Conservation (phyloP, 2,888 invertebrate species). For the Drosophila anomalata region DNA sequence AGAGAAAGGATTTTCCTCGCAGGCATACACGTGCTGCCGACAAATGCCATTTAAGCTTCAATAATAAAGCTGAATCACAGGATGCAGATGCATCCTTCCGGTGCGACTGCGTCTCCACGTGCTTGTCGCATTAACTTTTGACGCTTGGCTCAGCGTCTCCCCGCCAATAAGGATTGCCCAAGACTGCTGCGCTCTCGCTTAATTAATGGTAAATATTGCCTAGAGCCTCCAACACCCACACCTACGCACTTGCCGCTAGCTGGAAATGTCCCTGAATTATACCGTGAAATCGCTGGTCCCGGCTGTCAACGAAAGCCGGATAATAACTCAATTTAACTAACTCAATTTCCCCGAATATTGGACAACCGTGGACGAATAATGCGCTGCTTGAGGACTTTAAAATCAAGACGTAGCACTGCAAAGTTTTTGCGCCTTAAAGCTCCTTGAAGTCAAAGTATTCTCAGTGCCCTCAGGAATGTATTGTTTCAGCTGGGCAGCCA, state of each 20-base stretch:
- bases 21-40: conserved; percentile 16
- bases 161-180: conserved; percentile 41
- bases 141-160: conserved; percentile 39
- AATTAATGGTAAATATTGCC: conserved; percentile 73
- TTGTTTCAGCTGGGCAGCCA: conserved; percentile 50
- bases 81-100: conserved; percentile 33
- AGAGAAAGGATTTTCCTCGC: conserved; percentile 44
- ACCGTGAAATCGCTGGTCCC: conserved; percentile 22
- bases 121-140: conserved; percentile 35
- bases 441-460: background rate
- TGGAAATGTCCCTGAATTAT: conserved; percentile 5
- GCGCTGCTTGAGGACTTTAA: background rate
- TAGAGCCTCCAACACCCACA: conserved; percentile 3
- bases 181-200: conserved; percentile 49
- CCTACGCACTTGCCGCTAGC: conserved; percentile 21
- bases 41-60: conserved; percentile 59
- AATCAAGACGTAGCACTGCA: background rate
- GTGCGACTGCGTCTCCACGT: conserved; percentile 21
- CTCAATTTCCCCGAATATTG: conserved; percentile 15
- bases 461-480: conserved; percentile 13
- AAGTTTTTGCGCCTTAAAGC: conserved; percentile 25
- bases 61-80: conserved; percentile 54
- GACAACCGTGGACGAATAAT: conserved; percentile 23
- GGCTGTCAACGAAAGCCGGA: conserved; percentile 25
- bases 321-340: conserved; percentile 34